Evolutionary conservation across 2,888 invertebrate species (phyloP), one percentile per base, ranked within the genome.

Genomic region (Microchrysa polita): DNA sequence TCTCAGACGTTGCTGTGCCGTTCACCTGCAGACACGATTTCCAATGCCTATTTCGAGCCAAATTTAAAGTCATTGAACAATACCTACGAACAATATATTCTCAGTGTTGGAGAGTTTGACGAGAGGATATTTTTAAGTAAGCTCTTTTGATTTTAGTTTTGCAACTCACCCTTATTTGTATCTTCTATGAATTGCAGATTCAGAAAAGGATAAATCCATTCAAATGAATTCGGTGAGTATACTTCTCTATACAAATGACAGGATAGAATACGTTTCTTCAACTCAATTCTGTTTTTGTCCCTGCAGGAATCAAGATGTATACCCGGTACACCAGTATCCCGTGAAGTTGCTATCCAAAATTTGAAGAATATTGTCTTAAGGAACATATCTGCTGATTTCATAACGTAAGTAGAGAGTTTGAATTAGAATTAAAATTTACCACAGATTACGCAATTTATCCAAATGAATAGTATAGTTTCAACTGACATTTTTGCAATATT

Each of bases 61-160:
- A 98, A 97, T 86, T 89, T 92, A 42, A 95, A 93, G 86, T 91
- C 92, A 78, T 86, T 97, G 52, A 94, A 93, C 79, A 93, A 92
- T 82, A 87, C 91, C 12, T 99, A 99, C 83, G 97, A 97, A 82
- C 93, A 93, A 71, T 94, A 93, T 84, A 93, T 98, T 23, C 86
- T 97, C 52, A 94, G 91, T 82, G 92, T 93, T 75, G 97, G 97
- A 1, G 96, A 97, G 84, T 94, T 98, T 84, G 98, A 99, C 84
- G 98, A 99, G 85, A 89, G 97, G 81, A 94, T 98, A 84, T 96
- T 98, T 86, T 88, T 97, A 80, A 93, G 93, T 88, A 88, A 90
- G 85, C 82, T n/a, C n/a, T n/a, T n/a, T n/a, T n/a, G n/a, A n/a
- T n/a, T n/a, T n/a, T n/a, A n/a, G n/a, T n/a, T n/a, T n/a, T n/a